These are phyloP conservation scores for Scortum barcoo DNA, from an alignment of 2,113 vertebrate genomes.

Conservation along the genomic window DNA sequence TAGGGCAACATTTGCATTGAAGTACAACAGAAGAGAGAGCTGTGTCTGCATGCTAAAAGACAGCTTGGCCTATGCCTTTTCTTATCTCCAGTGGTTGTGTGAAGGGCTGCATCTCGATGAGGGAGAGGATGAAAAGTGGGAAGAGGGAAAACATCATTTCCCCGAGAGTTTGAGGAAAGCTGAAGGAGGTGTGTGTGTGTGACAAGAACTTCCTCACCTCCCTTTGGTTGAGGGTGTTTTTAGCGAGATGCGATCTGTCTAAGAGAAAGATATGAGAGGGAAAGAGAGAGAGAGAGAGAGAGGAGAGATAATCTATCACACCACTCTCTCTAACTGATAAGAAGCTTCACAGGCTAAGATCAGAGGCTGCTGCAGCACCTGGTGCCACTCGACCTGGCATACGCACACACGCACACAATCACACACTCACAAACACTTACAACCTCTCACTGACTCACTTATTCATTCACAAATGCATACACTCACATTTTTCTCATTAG, in stretches of 20 bases:
- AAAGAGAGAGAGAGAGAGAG: constrained; percentile 5
- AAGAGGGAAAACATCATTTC: constrained; percentile 16
- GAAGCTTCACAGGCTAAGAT: constrained; percentile 54
- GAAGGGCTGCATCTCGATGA: constrained; percentile 49
- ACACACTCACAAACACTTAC: not conserved
- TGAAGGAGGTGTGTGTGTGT: constrained; percentile 18
- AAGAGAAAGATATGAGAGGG: constrained; percentile 39
- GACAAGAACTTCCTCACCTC: constrained; percentile 52
- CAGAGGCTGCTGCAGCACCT: constrained; percentile 50
- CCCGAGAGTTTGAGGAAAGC: constrained; percentile 25
- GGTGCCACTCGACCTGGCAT: constrained; percentile 4
- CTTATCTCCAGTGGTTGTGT: constrained; percentile 47
- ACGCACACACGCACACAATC: constrained; percentile 14
- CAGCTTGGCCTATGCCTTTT: constrained; percentile 50
- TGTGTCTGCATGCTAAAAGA: constrained; percentile 50
- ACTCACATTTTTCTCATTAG: constrained; percentile 46
- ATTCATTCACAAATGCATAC: constrained; percentile 11
- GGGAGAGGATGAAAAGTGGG: constrained; percentile 10
- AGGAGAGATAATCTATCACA: constrained; percentile 57
- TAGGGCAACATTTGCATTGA: constrained; percentile 73
- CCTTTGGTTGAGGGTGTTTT: constrained; percentile 59
- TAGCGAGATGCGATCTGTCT: constrained; percentile 58
- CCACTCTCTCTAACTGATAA: constrained; percentile 54
- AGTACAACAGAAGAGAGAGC: constrained; percentile 55
- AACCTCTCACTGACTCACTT: constrained; percentile 16